phyloP scores from a whole-genome alignment of 2,797 vertebrate genomes.

The Dipus sagitta region DNA sequence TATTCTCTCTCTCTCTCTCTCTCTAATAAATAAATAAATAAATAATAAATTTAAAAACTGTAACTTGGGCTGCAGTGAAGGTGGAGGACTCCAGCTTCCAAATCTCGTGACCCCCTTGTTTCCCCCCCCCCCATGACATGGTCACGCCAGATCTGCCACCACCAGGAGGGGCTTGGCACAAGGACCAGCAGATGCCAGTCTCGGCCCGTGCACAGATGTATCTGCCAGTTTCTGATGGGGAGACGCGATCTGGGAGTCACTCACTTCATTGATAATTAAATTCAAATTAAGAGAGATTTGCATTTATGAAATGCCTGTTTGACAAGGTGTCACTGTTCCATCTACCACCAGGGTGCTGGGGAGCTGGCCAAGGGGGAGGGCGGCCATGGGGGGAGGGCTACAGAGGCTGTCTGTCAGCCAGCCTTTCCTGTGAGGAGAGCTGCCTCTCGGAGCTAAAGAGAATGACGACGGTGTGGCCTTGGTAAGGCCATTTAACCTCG shows the following conservation, averaged over 20 bases:
- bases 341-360: conserved; percentile 68
- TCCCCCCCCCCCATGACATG: not conserved
- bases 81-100: conserved; percentile 25
- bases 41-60: too few relatives aligned
- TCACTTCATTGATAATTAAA: conserved; percentile 85
- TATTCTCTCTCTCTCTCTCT: too few relatives aligned
- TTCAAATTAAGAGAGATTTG: conserved; percentile 85
- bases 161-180: conserved; percentile 66
- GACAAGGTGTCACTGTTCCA: conserved; percentile 82
- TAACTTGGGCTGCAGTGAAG: not conserved
- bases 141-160: not conserved
- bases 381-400: not conserved
- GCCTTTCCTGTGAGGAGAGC: not conserved
- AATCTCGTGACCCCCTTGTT: not conserved
- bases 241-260: conserved; percentile 79
- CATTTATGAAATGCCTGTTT: conserved; percentile 84
- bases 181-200: conserved; percentile 80
- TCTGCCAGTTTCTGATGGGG: conserved; percentile 82
- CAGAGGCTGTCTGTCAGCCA: not conserved
- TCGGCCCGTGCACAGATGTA: conserved; percentile 77
- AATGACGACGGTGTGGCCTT: not conserved
- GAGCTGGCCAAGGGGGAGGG: conserved; percentile 48
- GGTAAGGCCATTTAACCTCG: not conserved
- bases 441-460: not conserved
- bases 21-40: too few relatives aligned